A percentile compares a stretch with the other conserved stretches of the same genome.
These are phyloP conservation scores for Ameiurus melas DNA, from an alignment of 2,113 vertebrate species.

Conservation along the genomic window DNA sequence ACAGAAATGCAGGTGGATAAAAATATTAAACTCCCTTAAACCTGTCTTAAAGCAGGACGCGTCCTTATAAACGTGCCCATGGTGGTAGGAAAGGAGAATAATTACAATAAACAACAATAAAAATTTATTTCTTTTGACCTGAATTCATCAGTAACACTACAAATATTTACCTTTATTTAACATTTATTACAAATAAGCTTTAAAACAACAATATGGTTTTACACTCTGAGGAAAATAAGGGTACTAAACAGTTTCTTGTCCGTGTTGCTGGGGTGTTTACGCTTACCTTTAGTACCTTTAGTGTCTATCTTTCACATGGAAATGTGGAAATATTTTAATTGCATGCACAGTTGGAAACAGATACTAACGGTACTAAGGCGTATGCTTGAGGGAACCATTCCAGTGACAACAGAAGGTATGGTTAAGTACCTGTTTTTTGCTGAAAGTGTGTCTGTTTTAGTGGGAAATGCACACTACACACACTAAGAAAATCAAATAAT, in stretches of 20 bases:
- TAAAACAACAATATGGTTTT: neutral
- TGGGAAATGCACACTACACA: neutral
- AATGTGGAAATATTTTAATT: neutral
- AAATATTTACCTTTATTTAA: neutral
- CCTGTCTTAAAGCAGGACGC: neutral
- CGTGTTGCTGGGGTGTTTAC: too few relatives aligned
- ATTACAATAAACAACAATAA: neutral
- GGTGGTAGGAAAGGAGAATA: neutral
- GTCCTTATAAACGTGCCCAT: neutral
- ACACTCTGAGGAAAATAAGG: neutral
- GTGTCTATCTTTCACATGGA: neutral
- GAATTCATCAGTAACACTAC: neutral
- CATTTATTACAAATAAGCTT: neutral
- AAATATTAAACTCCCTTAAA: neutral
- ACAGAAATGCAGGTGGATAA: too few relatives aligned
- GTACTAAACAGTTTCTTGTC: neutral
- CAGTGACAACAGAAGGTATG: neutral
- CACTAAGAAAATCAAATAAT: neutral
- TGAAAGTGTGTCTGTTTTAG: neutral
- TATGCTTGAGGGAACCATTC: neutral
- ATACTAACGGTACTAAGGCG: neutral
- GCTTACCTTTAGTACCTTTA: neutral
- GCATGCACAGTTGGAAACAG: neutral
- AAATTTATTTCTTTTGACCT: too few relatives aligned
- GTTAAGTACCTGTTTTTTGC: neutral